Evolutionary conservation across 2,797 vertebrate species (phyloP).

Genomic region (Sandelia bainsii): DNA sequence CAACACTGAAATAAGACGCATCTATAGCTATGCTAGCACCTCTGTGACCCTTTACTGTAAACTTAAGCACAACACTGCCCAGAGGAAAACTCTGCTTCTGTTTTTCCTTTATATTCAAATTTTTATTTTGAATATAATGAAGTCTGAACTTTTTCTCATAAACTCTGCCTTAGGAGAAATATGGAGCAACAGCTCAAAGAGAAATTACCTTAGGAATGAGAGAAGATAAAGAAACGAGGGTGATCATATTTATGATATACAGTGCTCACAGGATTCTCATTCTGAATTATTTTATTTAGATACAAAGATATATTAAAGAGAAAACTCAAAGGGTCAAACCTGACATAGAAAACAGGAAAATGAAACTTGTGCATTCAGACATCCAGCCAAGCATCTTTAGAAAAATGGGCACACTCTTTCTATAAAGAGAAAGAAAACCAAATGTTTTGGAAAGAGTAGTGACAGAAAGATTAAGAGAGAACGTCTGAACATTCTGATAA

Average conservation of each 20-base stretch:
- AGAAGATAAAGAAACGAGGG: background rate
- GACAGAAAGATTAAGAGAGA: constrained; percentile 10
- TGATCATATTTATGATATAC: background rate
- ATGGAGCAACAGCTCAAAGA: background rate
- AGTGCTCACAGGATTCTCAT: too few relatives aligned
- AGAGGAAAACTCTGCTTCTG: background rate
- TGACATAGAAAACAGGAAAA: background rate
- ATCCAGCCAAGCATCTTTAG: background rate
- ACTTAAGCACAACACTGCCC: background rate
- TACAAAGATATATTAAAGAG: too few relatives aligned
- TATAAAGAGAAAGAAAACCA: background rate
- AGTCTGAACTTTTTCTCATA: background rate
- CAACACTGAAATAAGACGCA: background rate
- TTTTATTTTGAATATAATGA: background rate
- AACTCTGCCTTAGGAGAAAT: too few relatives aligned
- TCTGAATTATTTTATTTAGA: too few relatives aligned
- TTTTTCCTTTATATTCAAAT: too few relatives aligned
- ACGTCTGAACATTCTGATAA: constrained; percentile 13
- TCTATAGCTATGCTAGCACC: too few relatives aligned
- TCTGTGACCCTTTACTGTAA: background rate
- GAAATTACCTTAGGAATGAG: background rate
- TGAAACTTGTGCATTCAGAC: background rate
- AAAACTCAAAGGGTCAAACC: background rate
- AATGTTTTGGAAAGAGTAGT: background rate
- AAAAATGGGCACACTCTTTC: background rate